Percentiles rank a stretch among this genome's conserved stretches.
These are phyloP conservation scores for Physeter macrocephalus DNA, from an alignment of 2,113 vertebrate genomes.

Conservation along the genomic window DNA sequence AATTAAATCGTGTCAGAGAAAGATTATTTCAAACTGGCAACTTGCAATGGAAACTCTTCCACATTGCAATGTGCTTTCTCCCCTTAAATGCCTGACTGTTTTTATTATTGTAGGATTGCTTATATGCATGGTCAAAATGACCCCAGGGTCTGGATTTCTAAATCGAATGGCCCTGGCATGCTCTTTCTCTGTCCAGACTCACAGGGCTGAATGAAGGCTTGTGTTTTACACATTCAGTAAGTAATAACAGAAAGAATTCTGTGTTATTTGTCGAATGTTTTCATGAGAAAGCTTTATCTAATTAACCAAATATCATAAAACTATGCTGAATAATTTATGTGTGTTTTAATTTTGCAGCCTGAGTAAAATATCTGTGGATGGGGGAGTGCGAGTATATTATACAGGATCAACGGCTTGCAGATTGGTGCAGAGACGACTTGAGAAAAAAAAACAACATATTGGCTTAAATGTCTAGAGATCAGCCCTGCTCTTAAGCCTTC, in stretches of 20 bases:
- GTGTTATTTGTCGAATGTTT: conserved; percentile 13
- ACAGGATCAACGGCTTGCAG: conserved; percentile 1
- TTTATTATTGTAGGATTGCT: not conserved
- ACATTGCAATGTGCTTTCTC: not conserved
- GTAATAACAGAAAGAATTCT: conserved; percentile 41
- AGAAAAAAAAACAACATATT: not conserved
- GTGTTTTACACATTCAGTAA: conserved; percentile 25
- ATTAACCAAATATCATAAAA: not conserved
- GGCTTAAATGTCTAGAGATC: conserved; percentile 38
- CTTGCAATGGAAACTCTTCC: conserved; percentile 44
- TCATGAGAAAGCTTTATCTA: conserved; percentile 28
- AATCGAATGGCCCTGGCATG: not conserved
- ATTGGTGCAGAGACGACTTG: not conserved
- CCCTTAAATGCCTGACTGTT: not conserved
- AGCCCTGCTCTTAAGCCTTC: conserved; percentile 19
- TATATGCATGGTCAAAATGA: not conserved
- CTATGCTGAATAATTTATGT: not conserved
- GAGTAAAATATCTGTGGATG: not conserved
- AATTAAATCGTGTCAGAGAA: conserved; percentile 57
- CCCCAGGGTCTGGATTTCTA: not conserved
- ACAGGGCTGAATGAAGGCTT: conserved; percentile 35
- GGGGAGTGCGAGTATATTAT: not conserved
- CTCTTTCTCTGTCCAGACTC: not conserved
- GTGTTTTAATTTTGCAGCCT: not conserved
- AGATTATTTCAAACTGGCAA: conserved; percentile 48